phyloP scores from a whole-genome alignment of 2,888 invertebrate species.

The Craniophora ligustri region DNA sequence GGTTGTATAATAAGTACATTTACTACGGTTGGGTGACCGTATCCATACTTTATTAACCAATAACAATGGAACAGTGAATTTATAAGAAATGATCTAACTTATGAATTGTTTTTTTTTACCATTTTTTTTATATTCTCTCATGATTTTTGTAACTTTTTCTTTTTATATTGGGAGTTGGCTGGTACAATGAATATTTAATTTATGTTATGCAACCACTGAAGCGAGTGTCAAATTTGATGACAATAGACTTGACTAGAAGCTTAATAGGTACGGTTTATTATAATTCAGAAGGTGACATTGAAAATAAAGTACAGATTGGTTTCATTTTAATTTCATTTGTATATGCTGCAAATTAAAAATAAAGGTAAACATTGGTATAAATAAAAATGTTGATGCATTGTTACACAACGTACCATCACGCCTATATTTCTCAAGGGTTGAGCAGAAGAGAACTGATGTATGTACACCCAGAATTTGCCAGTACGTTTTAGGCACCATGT shows the following conservation, averaged over 20 bases:
- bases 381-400: too few relatives aligned
- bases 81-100: slow-evolving; percentile 69
- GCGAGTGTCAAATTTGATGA: background rate
- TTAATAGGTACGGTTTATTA: too few relatives aligned
- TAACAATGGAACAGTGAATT: slow-evolving; percentile 67
- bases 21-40: slow-evolving; percentile 71
- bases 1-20: slow-evolving; percentile 74
- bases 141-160: background rate
- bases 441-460: too few relatives aligned
- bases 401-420: too few relatives aligned
- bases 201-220: background rate
- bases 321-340: too few relatives aligned
- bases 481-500: too few relatives aligned
- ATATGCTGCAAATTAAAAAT: too few relatives aligned
- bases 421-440: too few relatives aligned
- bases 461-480: too few relatives aligned
- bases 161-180: background rate
- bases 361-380: too few relatives aligned
- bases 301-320: too few relatives aligned
- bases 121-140: slow-evolving; percentile 11
- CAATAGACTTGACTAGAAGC: background rate
- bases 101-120: slow-evolving; percentile 67
- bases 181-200: background rate
- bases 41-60: slow-evolving; percentile 71
- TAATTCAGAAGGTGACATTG: too few relatives aligned